Base-by-base conservation (phyloP, 2,113 vertebrate species). In the Aegotheles bennettii region DNA sequence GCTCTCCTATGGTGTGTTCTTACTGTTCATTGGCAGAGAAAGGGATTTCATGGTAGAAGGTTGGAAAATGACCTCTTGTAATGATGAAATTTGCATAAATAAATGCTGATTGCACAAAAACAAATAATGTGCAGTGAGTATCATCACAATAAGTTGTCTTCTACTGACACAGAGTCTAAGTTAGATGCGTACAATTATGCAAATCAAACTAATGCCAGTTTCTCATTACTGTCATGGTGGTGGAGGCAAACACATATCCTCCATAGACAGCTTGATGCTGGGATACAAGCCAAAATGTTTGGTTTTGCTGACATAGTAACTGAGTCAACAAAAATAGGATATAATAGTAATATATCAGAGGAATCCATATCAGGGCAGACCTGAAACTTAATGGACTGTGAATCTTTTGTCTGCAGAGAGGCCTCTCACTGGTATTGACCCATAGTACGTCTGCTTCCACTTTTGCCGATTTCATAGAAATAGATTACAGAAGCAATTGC, bases 61-160 rank as follows among this genome's bases (percentile, higher is more conserved):
- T 99, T 98, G 98, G 98, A 98, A 99, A 99, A 99, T 99, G 98
- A 98, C 98, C 98, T 97, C 98, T 98, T 98, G 98, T 99, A 98
- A 98, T 98, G 97, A 98, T 97, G 97, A 96, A 97, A 99, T 99
- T 99, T 99, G 98, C 99, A 99, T 99, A 99, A 98, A 99, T 99
- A 99, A 99, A 98, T 99, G 99, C 99, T 99, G 99, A 99, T 99
- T 95, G 97, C 98, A 98, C 98, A 98, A 98, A n/a, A 99, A 99
- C 93, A 96, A 98, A 97, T 98, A 98, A 98, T 98, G 98, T 98
- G 97, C 97, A 97, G 96, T 96, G 97, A 98, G 98, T 96, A 98
- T 99, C 99, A 98, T 98, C 98, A 98, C 98, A 98, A 97, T 98
- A 98, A 98, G 98, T 99, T 99, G 98, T 99, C 99, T 99, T 98